Conservation (phyloP, 2,888 invertebrate genomes). For the Poecilobothrus nobilitatus region DNA sequence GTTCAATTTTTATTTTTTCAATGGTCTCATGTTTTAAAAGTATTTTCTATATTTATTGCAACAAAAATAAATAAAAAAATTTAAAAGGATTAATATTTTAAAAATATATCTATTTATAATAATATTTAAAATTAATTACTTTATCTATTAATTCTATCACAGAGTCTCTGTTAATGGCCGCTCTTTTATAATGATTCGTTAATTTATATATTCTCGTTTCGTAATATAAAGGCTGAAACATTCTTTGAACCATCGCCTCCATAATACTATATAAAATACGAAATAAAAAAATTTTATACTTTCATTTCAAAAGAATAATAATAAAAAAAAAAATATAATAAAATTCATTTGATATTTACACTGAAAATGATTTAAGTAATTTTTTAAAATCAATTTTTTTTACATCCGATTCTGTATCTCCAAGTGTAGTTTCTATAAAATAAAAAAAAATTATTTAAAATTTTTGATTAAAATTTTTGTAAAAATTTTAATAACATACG, state of each 20-base stretch:
- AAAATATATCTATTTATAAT: not conserved
- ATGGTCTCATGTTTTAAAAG: too few relatives aligned
- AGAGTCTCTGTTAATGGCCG: not conserved
- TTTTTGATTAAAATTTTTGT: too few relatives aligned
- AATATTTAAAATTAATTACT: not conserved
- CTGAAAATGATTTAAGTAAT: not conserved
- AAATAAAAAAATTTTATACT: not conserved
- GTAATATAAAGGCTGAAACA: not conserved
- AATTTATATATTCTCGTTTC: not conserved
- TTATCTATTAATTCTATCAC: not conserved
- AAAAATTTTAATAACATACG: conserved; percentile 32
- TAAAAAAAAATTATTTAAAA: too few relatives aligned
- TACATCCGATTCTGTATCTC: not conserved
- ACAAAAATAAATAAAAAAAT: not conserved
- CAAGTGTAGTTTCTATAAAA: not conserved
- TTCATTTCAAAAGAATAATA: too few relatives aligned
- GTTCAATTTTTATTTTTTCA: not conserved
- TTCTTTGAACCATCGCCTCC: not conserved
- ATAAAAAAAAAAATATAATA: too few relatives aligned
- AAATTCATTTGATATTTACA: not conserved
- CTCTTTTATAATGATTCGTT: not conserved
- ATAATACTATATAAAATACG: not conserved
- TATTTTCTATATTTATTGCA: not conserved
- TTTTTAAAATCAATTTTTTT: not conserved
- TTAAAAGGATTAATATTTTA: too few relatives aligned